phyloP scores from a whole-genome alignment of 2,113 vertebrate species.

The Chloropsis cyanopogon region DNA sequence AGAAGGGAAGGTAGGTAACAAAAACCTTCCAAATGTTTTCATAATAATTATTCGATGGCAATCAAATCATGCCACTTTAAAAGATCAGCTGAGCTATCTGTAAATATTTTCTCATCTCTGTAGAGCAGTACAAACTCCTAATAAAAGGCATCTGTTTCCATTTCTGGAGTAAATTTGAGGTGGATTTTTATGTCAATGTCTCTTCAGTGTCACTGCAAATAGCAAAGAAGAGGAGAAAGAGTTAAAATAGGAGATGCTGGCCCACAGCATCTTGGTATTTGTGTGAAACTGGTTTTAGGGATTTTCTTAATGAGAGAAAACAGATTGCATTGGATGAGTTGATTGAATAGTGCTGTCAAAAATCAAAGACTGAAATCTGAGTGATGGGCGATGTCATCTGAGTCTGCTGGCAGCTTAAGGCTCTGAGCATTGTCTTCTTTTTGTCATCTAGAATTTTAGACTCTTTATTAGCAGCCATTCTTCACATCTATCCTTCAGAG shows the following conservation, averaged over 20 bases:
- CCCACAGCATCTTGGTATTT: not conserved
- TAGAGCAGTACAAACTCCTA: not conserved
- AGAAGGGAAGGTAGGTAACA: conserved; percentile 31
- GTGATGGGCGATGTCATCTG: not conserved
- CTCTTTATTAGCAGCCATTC: not conserved
- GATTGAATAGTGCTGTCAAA: not conserved
- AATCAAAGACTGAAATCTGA: not conserved
- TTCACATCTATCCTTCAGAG: not conserved
- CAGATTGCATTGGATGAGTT: not conserved
- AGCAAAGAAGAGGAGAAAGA: not conserved
- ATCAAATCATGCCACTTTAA: conserved; percentile 37
- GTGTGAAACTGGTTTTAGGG: not conserved
- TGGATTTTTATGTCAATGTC: not conserved
- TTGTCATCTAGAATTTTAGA: not conserved
- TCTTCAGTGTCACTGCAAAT: not conserved
- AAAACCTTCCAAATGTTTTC: conserved; percentile 26
- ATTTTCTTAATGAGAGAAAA: not conserved
- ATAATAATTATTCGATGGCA: not conserved
- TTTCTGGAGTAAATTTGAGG: not conserved
- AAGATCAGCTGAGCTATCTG: conserved; percentile 42
- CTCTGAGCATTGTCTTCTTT: not conserved
- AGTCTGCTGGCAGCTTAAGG: not conserved
- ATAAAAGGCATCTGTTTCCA: conserved; percentile 14
- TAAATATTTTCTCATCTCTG: conserved; percentile 58
- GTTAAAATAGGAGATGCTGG: not conserved